A percentile compares a stretch with the other conserved stretches of the same genome.
phyloP scores from a whole-genome alignment of 2,797 vertebrate genomes.

The Paedocypris micromegethes region DNA sequence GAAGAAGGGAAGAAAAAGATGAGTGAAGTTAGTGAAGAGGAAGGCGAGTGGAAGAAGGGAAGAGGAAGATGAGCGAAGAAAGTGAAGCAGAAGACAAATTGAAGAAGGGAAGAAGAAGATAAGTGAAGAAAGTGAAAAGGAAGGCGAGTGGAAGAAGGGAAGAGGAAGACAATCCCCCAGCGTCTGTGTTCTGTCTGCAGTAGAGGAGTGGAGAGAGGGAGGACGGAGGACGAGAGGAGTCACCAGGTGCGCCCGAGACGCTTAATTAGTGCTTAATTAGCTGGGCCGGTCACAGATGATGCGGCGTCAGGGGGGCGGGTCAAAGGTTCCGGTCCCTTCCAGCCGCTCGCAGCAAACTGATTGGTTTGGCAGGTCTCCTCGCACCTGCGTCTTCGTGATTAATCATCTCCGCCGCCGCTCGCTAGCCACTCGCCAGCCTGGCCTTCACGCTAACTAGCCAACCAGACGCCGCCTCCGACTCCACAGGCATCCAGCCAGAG shows the following conservation, averaged over 20 bases:
- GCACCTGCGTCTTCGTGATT: conserved; percentile 33
- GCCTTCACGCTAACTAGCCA: too few relatives aligned
- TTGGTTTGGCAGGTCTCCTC: conserved; percentile 15
- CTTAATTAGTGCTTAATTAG: conserved; percentile 23
- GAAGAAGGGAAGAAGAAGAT: not conserved
- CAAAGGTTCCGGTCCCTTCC: too few relatives aligned
- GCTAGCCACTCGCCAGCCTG: too few relatives aligned
- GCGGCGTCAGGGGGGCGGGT: not conserved
- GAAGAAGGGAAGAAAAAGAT: not conserved
- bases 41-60: not conserved
- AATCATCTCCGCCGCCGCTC: conserved; percentile 10
- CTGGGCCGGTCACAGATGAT: conserved; percentile 3
- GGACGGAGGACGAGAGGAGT: not conserved
- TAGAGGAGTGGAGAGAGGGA: too few relatives aligned
- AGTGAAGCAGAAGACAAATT: not conserved
- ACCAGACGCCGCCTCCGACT: too few relatives aligned
- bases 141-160: too few relatives aligned
- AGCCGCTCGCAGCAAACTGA: not conserved
- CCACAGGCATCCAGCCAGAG: conserved; percentile 5
- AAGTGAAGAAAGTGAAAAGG: too few relatives aligned
- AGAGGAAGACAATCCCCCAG: too few relatives aligned
- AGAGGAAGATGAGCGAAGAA: too few relatives aligned
- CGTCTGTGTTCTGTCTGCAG: too few relatives aligned
- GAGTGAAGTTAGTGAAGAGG: not conserved
- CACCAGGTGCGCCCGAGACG: conserved; percentile 14